Base-by-base conservation (phyloP, 2,888 invertebrate species). In the Apantesis nais region DNA sequence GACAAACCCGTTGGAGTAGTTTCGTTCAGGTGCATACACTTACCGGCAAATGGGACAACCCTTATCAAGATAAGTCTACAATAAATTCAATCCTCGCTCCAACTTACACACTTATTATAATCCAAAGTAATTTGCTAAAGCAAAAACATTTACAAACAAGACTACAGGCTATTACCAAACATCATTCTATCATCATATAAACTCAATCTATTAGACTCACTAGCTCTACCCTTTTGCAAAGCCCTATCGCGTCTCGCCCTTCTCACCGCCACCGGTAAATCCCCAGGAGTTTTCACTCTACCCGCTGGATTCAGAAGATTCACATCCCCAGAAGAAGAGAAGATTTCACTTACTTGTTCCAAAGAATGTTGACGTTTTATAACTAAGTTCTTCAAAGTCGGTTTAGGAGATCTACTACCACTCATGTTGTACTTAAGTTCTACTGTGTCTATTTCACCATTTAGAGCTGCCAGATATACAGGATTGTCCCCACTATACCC, bases 101-200 rank as follows among this genome's bases (percentile, higher is more conserved):
- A 58, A 58, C 58, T 58, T 14, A 29, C 4, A 65, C 37, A 55
- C 25, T n/a, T 55, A n/a, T 25, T 52, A 55, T 25, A n/a, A n/a
- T 52, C 16, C 65, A 31, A 65, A 65, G 25, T 8, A 34, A 44
- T 41, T 60, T 44, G 31, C 61, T 48, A 16, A 41, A 34, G 55
- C 44, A 66, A 66, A 66, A n/a, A 61, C 41, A 31, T 67, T 37
- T 9, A 31, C 29, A 29, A 19, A 22, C 14, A 14, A 31, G 19
- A 67, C 83, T 88, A 95, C 81, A 95, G 84, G 83, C 94, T 95
- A 80, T 96, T 96, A 0, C 95, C 95, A 78, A 96, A 96, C 98
- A 98, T 98, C 96, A 98, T 98, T 62, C 98, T 95, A 87, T 98
- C 98, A 83, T 98, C 98, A 84, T 98, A 98, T 31, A 98, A 93